A percentile compares a stretch with the other conserved stretches of the same genome.
phyloP scores from a whole-genome alignment of 2,888 invertebrate species.

The Formica aserva region DNA sequence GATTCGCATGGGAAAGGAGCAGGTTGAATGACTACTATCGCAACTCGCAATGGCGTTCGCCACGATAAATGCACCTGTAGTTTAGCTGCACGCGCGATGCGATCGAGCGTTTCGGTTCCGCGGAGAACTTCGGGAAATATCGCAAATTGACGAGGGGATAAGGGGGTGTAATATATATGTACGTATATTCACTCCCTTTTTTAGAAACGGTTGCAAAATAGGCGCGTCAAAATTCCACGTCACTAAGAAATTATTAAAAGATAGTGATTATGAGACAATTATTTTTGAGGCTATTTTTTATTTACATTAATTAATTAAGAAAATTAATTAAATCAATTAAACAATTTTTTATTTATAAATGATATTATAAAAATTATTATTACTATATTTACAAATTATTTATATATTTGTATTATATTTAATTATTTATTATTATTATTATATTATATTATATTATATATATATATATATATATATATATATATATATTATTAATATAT shows the following conservation, averaged over 20 bases:
- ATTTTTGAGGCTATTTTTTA: slow-evolving; percentile 1
- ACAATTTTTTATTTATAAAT: not conserved
- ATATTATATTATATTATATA: no score
- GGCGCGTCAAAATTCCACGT: not conserved
- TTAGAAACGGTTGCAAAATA: not conserved
- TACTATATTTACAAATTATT: no score
- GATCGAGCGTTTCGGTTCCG: slow-evolving; percentile 49
- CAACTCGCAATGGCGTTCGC: not conserved
- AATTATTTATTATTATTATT: no score
- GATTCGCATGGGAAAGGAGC: slow-evolving; percentile 48
- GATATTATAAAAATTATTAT: not conserved
- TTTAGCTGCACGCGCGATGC: slow-evolving; percentile 55
- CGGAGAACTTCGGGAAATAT: slow-evolving; percentile 24
- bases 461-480: no score
- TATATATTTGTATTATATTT: no score
- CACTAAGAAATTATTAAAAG: not conserved
- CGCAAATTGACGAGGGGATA: slow-evolving; percentile 16
- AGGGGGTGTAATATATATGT: not conserved
- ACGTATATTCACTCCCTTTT: not conserved
- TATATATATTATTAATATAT: no score
- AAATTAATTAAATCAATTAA: not conserved
- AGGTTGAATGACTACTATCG: slow-evolving; percentile 46
- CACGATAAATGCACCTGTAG: slow-evolving; percentile 42
- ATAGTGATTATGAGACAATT: not conserved
- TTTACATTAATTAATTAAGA: not conserved